These are phyloP conservation scores for Lithodes maja DNA, from an alignment of 2,888 invertebrate species.

Conservation along the genomic window DNA sequence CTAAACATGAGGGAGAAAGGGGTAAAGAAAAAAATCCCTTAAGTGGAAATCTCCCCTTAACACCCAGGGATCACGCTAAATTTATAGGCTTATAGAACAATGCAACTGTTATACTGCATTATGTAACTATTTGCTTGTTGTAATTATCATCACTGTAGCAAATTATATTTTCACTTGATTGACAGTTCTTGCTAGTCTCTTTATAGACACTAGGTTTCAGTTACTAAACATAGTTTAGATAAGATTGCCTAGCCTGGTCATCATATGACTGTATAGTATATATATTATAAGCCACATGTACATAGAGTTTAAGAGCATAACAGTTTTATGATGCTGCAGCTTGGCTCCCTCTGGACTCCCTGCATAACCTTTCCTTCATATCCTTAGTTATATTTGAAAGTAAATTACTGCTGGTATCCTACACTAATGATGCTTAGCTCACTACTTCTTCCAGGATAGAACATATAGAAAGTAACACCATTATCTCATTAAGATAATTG, in stretches of 20 bases:
- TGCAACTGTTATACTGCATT: conserved; percentile 61
- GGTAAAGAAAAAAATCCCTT: no score
- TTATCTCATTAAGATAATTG: no score
- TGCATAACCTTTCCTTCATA: not conserved
- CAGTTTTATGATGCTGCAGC: conserved; percentile 19
- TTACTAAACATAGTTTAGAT: conserved; percentile 63
- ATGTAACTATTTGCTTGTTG: conserved; percentile 62
- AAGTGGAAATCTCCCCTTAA: not conserved
- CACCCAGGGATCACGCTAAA: conserved; percentile 15
- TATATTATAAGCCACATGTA: conserved; percentile 58
- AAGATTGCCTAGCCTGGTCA: conserved; percentile 64
- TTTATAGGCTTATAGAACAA: conserved; percentile 54
- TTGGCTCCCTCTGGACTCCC: conserved; percentile 1
- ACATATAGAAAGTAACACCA: not conserved
- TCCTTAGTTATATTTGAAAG: no score
- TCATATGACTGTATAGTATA: conserved; percentile 64
- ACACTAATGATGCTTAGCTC: not conserved
- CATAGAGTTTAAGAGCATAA: conserved; percentile 31
- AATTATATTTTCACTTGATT: conserved; percentile 65
- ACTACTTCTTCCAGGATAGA: not conserved
- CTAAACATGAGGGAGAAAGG: no score
- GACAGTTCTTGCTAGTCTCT: conserved; percentile 63
- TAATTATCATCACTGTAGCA: conserved; percentile 64
- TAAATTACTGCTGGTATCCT: no score
- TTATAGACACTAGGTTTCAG: conserved; percentile 65